These are phyloP conservation scores for Callyntrura guangdongensis DNA, from an alignment of 2,888 invertebrate species.

Conservation along the genomic window DNA sequence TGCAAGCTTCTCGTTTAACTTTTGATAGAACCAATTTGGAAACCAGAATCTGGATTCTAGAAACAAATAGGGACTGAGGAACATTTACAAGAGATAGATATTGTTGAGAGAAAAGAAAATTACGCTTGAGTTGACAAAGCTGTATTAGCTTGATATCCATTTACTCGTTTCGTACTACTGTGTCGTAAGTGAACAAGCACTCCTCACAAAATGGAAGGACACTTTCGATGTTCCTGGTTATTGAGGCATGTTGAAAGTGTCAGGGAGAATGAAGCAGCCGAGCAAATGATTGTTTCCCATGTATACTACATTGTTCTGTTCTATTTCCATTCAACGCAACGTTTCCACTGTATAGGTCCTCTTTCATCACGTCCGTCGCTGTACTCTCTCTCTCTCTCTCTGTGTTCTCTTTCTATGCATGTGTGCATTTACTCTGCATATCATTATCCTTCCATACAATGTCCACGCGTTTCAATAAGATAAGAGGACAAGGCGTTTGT, in stretches of 20 bases:
- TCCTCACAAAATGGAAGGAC: slow-evolving; percentile 6
- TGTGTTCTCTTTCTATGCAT: neutral
- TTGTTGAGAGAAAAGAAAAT: slow-evolving; percentile 15
- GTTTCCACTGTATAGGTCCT: neutral
- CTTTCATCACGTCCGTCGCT: neutral
- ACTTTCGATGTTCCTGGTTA: slow-evolving; percentile 4
- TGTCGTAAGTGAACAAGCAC: neutral
- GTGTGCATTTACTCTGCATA: neutral
- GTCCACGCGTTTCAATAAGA: too few species aligned
- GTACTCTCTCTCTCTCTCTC: neutral
- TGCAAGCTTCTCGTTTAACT: too few species aligned
- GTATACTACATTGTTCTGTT: neutral
- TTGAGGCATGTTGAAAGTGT: slow-evolving; percentile 61
- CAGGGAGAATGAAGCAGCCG: slow-evolving; percentile 55
- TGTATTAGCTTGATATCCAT: neutral
- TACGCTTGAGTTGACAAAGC: slow-evolving; percentile 29
- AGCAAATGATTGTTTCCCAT: slow-evolving; percentile 69
- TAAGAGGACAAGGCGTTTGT: too few species aligned
- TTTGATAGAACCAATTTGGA: too few species aligned
- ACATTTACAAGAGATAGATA: neutral
- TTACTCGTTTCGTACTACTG: too few species aligned
- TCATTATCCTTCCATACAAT: neutral
- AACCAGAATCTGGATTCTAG: neutral
- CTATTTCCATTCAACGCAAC: neutral
- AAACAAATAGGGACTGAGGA: neutral